Evolutionary conservation across 2,888 invertebrate genomes (phyloP), one percentile per base, ranked within the genome.

Genomic region (Stenichneumon culpator): DNA sequence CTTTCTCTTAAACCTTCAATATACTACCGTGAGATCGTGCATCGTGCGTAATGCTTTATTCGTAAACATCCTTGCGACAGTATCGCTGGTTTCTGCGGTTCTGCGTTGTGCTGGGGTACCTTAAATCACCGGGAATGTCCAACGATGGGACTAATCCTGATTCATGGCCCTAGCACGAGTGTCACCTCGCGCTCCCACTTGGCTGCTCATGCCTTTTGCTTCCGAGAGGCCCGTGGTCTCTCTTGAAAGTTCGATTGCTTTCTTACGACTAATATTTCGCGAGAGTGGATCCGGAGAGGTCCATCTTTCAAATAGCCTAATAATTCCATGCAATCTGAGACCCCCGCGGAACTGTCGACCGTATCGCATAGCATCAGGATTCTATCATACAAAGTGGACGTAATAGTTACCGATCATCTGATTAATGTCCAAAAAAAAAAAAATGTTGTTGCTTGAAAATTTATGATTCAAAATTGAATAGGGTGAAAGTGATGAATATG

Each of bases 111-210:
- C 44, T 28, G 83, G 87, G 83, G 84, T 86, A 86, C 89, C 90
- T 92, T 92, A 92, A 92, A 92, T 92, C 92, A 92, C 88, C 81
- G 70, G 44, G 79, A 87, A 89, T 90, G 91, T 92, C 92, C 89
- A 88, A 90, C 88, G 87, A 87, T 83, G 86, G 84, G 87, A 87
- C 89, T 92, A 92, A 92, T 91, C 91, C 90, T 92, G 92, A 92
- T 92, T 91, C 92, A 92, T 92, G 86, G 69, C 87, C 89, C 73
- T 77, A 70, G 84, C 83, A 67, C 79, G 79, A 83, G 80, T 32
- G 80, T 86, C 74, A 74, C 78, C 81, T 79, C 69, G 50, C 57
- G 39, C 22, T n/a, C 36, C 47, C 47, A 32, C 22, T 54, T 32
- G 57, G 22, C 39, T 73, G 65, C 63, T 39, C 28, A 57, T 70